Evolutionary conservation across 2,888 invertebrate genomes (phyloP).

Genomic region (Listrodromus nycthemerus): DNA sequence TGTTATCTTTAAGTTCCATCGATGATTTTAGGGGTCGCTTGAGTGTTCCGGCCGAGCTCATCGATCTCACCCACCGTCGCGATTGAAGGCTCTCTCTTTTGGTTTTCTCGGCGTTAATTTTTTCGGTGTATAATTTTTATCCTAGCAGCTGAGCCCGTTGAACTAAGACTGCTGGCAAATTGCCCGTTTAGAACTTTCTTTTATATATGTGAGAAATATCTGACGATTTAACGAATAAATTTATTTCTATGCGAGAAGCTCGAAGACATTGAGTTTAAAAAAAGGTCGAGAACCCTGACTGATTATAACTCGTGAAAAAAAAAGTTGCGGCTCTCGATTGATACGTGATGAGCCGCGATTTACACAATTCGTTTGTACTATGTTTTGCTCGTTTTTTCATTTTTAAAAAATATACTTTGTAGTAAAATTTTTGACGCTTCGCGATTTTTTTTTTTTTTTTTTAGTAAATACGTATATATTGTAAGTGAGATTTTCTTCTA

Average conservation of each 20-base stretch:
- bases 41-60: slow-evolving; percentile 30
- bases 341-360: slow-evolving; percentile 29
- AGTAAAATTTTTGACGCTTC: neutral
- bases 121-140: slow-evolving; percentile 8
- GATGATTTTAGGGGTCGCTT: neutral
- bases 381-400: slow-evolving; percentile 24
- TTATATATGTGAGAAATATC: slow-evolving; percentile 26
- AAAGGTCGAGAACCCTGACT: slow-evolving; percentile 37
- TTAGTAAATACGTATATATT: neutral
- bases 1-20: slow-evolving; percentile 35
- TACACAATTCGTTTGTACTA: slow-evolving; percentile 27
- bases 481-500: slow-evolving; percentile 35
- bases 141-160: slow-evolving; percentile 15
- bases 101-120: slow-evolving; percentile 2
- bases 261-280: slow-evolving; percentile 40
- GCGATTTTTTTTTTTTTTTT: slow-evolving; percentile 34
- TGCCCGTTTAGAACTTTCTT: slow-evolving; percentile 44
- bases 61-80: slow-evolving; percentile 42
- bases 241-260: slow-evolving; percentile 47
- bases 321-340: slow-evolving; percentile 31
- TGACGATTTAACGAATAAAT: slow-evolving; percentile 31
- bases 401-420: slow-evolving; percentile 22
- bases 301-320: slow-evolving; percentile 41
- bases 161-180: slow-evolving; percentile 58
- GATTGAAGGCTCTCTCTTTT: slow-evolving; percentile 30